Base-by-base conservation (phyloP, 2,888 invertebrate genomes). In the Andrena fulva region DNA sequence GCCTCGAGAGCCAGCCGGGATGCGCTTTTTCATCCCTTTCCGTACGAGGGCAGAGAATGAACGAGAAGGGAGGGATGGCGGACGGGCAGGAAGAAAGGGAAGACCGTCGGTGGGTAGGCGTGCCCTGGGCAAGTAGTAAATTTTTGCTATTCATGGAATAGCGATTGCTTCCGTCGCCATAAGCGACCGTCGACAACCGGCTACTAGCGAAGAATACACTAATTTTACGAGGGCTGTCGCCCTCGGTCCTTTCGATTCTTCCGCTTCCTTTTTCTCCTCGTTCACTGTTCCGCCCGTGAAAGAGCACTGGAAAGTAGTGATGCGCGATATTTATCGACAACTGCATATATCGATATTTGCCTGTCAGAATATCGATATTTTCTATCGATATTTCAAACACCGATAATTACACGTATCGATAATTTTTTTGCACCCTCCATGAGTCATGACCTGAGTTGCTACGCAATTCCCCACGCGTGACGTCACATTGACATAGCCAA, bases 71-170 rank as follows among this genome's bases (percentile, higher is more conserved):
- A 3, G n/a, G 48, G 31, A 42, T 16, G 16, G 16, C 42, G 20
- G 24, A 20, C 59, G 50, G 31, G 5, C 12, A 27, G 64, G 71
- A 69, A 79, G 80, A 54, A 54, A 29, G 59, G 48, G 69, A 59
- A 54, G 59, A 62, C 64, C 66, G 66, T 52, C 54, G 42, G 63
- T 27, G 72, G 35, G 63, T 48, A 52, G 76, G 77, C 82, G 80
- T 80, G 80, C 73, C 52, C 70, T 60, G 69, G 82, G 77, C 67
- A 63, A 76, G 88, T 81, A 87, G 84, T 85, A 90, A 90, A 91
- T 89, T 91, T 92, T 92, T 91, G 89, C 91, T 92, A 92, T 92
- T 92, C 92, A 92, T 92, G 91, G 90, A 92, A 92, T 90, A 91
- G 89, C 91, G 89, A 92, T 92, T 92, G 91, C 91, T 90, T 90